Evolutionary conservation across 2,888 invertebrate genomes (phyloP).

Genomic region (Agrilus biguttatus): DNA sequence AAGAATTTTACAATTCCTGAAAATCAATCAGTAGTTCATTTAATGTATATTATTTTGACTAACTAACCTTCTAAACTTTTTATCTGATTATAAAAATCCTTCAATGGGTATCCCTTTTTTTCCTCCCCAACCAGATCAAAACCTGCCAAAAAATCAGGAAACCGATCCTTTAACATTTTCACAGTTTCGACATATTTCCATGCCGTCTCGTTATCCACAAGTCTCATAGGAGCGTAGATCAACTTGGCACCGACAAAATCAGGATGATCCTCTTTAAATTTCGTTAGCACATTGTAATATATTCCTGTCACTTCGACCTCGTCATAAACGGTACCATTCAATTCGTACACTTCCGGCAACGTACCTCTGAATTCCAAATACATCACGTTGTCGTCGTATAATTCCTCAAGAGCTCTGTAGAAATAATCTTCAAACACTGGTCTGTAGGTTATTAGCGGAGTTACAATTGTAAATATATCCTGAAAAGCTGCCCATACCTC

Average conservation of each 20-base stretch:
- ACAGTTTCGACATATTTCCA: constrained; percentile 24
- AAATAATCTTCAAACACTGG: constrained; percentile 53
- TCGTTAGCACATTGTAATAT: constrained; percentile 40
- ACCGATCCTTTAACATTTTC: constrained; percentile 26
- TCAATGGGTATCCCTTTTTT: constrained; percentile 50
- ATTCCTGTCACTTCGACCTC: constrained; percentile 41
- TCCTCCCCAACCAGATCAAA: constrained; percentile 74
- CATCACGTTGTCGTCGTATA: constrained; percentile 51
- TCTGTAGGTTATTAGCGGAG: constrained; percentile 41
- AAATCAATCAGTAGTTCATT: constrained; percentile 1
- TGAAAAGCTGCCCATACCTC: constrained; percentile 45
- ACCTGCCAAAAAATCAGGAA: constrained; percentile 55
- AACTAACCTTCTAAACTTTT: too few relatives aligned
- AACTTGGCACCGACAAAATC: constrained; percentile 53
- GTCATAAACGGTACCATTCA: constrained; percentile 44
- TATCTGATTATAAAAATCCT: constrained; percentile 43
- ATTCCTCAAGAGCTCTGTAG: constrained; percentile 44
- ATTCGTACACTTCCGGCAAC: constrained; percentile 47
- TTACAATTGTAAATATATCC: constrained; percentile 38
- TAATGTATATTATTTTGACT: constrained; percentile 22
- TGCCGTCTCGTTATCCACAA: constrained; percentile 28
- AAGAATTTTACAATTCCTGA: constrained; percentile 16
- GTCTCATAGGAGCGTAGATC: constrained; percentile 50
- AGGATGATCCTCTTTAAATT: constrained; percentile 43
- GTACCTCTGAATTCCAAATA: constrained; percentile 56